These are phyloP conservation scores for Prochilodus magdalenae DNA, from an alignment of 2,113 vertebrate genomes.

Conservation along the genomic window DNA sequence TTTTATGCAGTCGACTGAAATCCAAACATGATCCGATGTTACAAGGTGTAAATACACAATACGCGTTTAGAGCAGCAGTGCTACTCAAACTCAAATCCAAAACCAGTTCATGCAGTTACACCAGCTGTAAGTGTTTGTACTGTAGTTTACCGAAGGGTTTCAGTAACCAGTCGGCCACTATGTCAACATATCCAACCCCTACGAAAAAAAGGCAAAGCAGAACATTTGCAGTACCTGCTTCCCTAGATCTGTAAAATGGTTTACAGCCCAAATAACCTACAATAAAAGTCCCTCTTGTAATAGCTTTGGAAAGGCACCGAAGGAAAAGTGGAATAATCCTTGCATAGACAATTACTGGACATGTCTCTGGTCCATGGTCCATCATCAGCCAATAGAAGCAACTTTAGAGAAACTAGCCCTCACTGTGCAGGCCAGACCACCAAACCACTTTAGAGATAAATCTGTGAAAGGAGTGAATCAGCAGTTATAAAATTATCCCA, in stretches of 20 bases:
- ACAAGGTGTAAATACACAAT: no score
- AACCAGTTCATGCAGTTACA: no score
- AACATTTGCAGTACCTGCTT: not conserved
- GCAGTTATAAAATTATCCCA: constrained; percentile 87
- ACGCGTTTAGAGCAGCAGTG: no score
- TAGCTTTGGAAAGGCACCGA: constrained; percentile 32
- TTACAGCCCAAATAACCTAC: constrained; percentile 38
- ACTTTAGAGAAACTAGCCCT: constrained; percentile 66
- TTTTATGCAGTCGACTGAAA: no score
- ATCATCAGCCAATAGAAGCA: constrained; percentile 55
- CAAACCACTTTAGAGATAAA: constrained; percentile 82
- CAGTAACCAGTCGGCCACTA: no score
- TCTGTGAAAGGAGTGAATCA: constrained; percentile 81
- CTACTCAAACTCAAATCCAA: no score
- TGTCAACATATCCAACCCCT: no score
- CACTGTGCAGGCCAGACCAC: constrained; percentile 69
- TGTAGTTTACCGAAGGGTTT: no score
- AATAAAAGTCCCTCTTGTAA: constrained; percentile 36
- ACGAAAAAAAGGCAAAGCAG: no score
- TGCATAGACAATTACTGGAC: constrained; percentile 46
- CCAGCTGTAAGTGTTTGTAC: no score
- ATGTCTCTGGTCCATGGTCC: constrained; percentile 40
- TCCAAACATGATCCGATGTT: no score
- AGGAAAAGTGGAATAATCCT: constrained; percentile 41
- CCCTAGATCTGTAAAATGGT: not conserved